Conservation (phyloP, 1,140 invertebrate genomes). For the Druon quercuslanigerum region DNA sequence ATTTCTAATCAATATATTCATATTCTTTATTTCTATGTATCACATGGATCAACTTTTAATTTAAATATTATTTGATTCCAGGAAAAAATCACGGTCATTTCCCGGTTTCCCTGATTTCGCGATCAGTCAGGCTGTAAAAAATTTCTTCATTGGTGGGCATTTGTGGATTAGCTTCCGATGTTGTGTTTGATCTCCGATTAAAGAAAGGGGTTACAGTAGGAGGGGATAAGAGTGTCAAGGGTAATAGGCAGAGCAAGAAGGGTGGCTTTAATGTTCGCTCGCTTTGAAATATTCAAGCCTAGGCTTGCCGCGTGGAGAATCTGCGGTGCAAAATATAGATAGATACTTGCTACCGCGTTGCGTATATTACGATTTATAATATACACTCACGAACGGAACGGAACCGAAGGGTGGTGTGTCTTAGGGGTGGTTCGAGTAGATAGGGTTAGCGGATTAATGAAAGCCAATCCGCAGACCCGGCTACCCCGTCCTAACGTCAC, state of each 20-base stretch:
- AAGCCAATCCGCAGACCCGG: slow-evolving; percentile 69
- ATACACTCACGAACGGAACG: slow-evolving; percentile 58
- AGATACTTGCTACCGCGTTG: slow-evolving; percentile 61
- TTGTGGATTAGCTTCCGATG: neutral
- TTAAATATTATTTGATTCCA: too few relatives aligned
- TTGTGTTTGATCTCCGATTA: neutral
- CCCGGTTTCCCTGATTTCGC: too few relatives aligned
- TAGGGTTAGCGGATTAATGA: slow-evolving; percentile 74
- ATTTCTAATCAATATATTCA: too few relatives aligned
- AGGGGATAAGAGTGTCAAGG: slow-evolving; percentile 54
- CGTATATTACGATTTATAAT: slow-evolving; percentile 74
- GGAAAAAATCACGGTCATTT: too few relatives aligned
- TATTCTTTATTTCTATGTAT: too few relatives aligned
- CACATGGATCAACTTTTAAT: too few relatives aligned
- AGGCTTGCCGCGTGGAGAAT: slow-evolving; percentile 63
- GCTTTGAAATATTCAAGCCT: slow-evolving; percentile 74
- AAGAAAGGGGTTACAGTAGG: slow-evolving; percentile 19
- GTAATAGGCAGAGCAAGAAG: slow-evolving; percentile 74
- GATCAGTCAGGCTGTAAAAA: neutral
- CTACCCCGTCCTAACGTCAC: slow-evolving; percentile 64
- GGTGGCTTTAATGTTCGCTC: slow-evolving; percentile 71
- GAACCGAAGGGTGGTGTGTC: slow-evolving; percentile 41
- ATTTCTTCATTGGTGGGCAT: neutral
- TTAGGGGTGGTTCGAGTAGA: slow-evolving; percentile 55
- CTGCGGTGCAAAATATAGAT: slow-evolving; percentile 66